A percentile compares a stretch with the other conserved stretches of the same genome.
phyloP scores from a whole-genome alignment of 2,888 invertebrate genomes.

The Drosophila kuntzei region DNA sequence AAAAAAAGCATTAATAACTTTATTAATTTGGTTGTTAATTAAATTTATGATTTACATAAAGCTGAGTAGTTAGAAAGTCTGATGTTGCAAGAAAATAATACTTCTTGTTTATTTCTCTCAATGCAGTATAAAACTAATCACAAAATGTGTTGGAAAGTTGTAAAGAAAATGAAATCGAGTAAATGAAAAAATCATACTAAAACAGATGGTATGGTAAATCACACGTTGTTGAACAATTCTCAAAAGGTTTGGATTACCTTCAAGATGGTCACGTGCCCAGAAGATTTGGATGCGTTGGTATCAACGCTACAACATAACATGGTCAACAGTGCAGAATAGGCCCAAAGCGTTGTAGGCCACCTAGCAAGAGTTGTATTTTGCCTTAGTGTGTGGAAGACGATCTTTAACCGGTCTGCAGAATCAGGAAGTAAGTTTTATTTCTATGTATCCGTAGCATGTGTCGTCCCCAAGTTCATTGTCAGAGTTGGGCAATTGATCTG shows the following conservation, averaged over 20 bases:
- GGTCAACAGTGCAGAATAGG: neutral
- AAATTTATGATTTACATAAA: too few species aligned
- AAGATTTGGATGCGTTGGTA: constrained; percentile 1
- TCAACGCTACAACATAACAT: constrained; percentile 11
- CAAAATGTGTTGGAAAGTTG: neutral
- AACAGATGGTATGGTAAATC: neutral
- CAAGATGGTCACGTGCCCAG: constrained; percentile 8
- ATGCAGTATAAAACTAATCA: neutral
- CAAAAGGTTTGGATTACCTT: neutral
- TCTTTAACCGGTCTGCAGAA: constrained; percentile 53
- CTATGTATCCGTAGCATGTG: constrained; percentile 66
- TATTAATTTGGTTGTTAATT: too few species aligned
- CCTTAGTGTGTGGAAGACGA: constrained; percentile 22
- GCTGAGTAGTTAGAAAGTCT: too few species aligned
- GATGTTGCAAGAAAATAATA: too few species aligned
- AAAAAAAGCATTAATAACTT: too few species aligned
- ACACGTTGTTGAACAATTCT: neutral
- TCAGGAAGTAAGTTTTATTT: constrained; percentile 79
- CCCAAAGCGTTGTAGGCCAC: neutral
- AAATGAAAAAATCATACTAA: neutral
- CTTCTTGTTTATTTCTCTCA: neutral
- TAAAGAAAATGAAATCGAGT: neutral
- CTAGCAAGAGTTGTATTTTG: neutral
- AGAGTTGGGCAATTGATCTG: constrained; percentile 58
- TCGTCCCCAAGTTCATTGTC: constrained; percentile 44